phyloP scores from a whole-genome alignment of 2,888 invertebrate species.

The Teleogryllus oceanicus region DNA sequence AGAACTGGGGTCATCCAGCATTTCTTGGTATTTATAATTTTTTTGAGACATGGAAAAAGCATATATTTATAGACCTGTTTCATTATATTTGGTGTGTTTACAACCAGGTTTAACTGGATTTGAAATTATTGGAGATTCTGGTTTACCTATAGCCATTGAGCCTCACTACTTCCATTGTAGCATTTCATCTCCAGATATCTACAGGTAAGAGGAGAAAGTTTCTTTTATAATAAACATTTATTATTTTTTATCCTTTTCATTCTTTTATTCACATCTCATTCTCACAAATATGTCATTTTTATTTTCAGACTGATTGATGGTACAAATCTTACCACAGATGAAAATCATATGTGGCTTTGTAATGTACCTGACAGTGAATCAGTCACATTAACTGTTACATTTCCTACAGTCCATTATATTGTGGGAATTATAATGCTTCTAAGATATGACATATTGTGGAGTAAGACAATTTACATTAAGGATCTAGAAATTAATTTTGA shows the following conservation, averaged over 20 bases:
- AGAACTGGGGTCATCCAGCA: conserved; percentile 62
- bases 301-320: conserved; percentile 59
- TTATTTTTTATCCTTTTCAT: neutral
- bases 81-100: conserved; percentile 21
- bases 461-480: conserved; percentile 46
- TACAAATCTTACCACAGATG: conserved; percentile 63
- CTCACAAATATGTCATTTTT: neutral
- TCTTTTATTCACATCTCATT: neutral
- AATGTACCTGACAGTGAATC: conserved; percentile 48
- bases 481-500: neutral
- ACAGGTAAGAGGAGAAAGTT: conserved; percentile 29
- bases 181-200: conserved; percentile 29
- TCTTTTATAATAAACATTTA: neutral
- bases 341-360: conserved; percentile 64
- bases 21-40: conserved; percentile 51
- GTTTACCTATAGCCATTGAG: conserved; percentile 37
- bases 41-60: neutral
- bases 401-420: conserved; percentile 41
- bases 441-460: conserved; percentile 64
- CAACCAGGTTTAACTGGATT: conserved; percentile 43
- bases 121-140: conserved; percentile 42
- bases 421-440: conserved; percentile 72
- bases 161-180: conserved; percentile 31
- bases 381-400: conserved; percentile 43
- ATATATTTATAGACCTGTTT: no score